Base-by-base conservation (phyloP, 2,113 vertebrate species). In the Apeltes quadracus region DNA sequence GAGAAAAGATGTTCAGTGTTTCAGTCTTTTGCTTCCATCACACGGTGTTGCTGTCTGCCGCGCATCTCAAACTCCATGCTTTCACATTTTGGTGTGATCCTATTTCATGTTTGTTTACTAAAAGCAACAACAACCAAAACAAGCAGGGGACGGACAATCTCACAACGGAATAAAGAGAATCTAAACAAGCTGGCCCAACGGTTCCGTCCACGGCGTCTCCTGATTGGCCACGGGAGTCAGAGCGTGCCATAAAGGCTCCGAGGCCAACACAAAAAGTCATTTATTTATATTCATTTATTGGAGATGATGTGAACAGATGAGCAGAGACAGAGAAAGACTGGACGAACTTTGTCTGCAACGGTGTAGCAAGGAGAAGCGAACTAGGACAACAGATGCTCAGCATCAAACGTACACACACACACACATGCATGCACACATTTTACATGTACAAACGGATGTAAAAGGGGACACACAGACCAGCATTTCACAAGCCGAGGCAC, bases 51-150 rank as follows among this genome's bases (percentile, higher is more conserved):
- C 16, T 64, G 41, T 54, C 32, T 1, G 23, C 27, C 20, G 61
- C 4, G 15, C 54, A 73, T 58, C 63, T 79, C 44, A 76, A 67
- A 83, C 43, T 53, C 23, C 29, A 54, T 29, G 48, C 39, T 25
- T 69, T 53, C 20, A 62, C 12, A 20, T 68, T 61, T 46, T 7
- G 50, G 58, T 70, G 75, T 65, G 23, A 80, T 72, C 53, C 29
- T 58, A 43, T 81, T 82, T 72, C 64, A 68, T 81, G 41, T 84
- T 77, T 81, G 74, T 76, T 81, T 59, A 53, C 63, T 59, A 32
- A 55, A 82, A 71, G 65, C 39, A 22, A 22, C 64, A 78, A 46
- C 23, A 62, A 58, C 69, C 32, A 25, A 61, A 75, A 25, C 51
- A 70, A 75, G 20, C 12, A 9, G 62, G 36, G 66, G 55, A 72